Percentiles rank a stretch among this genome's conserved stretches.
phyloP scores from a whole-genome alignment of 2,888 invertebrate genomes.

The Ernsta delagoae region DNA sequence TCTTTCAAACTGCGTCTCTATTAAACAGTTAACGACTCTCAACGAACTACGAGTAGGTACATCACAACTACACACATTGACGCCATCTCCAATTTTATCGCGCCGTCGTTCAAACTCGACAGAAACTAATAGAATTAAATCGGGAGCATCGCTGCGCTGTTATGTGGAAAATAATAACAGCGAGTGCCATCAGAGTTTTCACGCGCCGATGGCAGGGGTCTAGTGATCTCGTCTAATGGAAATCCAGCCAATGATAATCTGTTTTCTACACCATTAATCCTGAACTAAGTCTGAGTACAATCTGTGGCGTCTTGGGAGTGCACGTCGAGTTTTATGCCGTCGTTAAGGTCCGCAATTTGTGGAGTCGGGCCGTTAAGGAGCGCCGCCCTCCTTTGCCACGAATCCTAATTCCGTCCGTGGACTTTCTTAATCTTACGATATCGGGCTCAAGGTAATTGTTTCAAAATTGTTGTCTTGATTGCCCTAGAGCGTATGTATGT shows the following conservation, averaged over 20 bases:
- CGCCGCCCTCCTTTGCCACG: slow-evolving; percentile 72
- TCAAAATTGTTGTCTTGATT: slow-evolving; percentile 75
- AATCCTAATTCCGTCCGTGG: slow-evolving; percentile 81
- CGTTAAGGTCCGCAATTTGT: slow-evolving; percentile 85
- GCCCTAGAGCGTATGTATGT: slow-evolving; percentile 36
- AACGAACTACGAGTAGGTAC: too few species aligned
- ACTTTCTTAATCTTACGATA: slow-evolving; percentile 84
- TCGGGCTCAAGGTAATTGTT: slow-evolving; percentile 83
- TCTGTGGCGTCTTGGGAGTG: slow-evolving; percentile 81
- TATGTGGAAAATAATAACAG: slow-evolving; percentile 84
- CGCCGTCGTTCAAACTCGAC: slow-evolving; percentile 81
- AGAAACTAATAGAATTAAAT: slow-evolving; percentile 84
- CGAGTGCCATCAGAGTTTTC: slow-evolving; percentile 78
- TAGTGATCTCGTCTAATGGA: slow-evolving; percentile 67
- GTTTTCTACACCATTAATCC: slow-evolving; percentile 86
- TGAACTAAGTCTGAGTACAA: slow-evolving; percentile 83
- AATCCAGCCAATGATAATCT: slow-evolving; percentile 85
- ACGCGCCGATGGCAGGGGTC: slow-evolving; percentile 84
- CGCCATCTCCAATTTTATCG: slow-evolving; percentile 63
- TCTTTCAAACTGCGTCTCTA: too few species aligned
- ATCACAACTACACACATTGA: too few species aligned
- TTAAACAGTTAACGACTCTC: too few species aligned
- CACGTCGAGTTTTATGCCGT: slow-evolving; percentile 82
- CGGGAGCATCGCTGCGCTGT: slow-evolving; percentile 65
- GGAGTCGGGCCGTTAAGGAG: slow-evolving; percentile 81